Evolutionary conservation across 2,888 invertebrate species (phyloP).

Genomic region (Troides helena): DNA sequence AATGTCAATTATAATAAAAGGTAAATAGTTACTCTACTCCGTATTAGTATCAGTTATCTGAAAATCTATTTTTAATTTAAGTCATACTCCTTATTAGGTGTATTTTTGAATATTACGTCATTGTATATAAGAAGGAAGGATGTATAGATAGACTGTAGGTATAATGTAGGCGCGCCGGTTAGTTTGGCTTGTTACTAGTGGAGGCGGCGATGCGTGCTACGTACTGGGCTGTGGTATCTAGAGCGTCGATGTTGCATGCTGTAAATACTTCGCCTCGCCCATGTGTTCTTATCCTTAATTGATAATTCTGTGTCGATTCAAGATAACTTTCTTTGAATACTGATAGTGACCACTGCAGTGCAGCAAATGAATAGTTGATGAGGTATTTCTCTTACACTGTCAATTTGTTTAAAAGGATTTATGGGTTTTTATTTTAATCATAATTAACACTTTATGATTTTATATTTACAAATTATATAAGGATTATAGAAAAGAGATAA

Average conservation of each 20-base stretch:
- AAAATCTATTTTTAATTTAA: conserved; percentile 41
- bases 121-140: conserved; percentile 50
- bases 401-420: neutral
- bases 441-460: neutral
- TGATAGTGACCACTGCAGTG: conserved; percentile 43
- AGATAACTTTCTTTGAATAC: conserved; percentile 39
- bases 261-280: conserved; percentile 31
- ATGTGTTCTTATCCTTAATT: conserved; percentile 42
- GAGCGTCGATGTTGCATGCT: conserved; percentile 39
- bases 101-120: conserved; percentile 80
- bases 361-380: conserved; percentile 40
- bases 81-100: conserved; percentile 69
- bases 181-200: conserved; percentile 35
- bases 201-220: conserved; percentile 46
- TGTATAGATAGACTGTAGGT: conserved; percentile 28
- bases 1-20: neutral
- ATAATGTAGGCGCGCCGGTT: conserved; percentile 19
- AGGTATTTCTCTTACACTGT: conserved; percentile 8
- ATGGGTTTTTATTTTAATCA: neutral
- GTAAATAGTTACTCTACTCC: neutral
- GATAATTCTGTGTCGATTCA: conserved; percentile 31
- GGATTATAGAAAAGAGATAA: no score
- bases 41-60: neutral
- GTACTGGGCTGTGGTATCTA: conserved; percentile 42
- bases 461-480: neutral